phyloP scores from a whole-genome alignment of 2,113 vertebrate species.

The Machaerirhynchus nigripectus region DNA sequence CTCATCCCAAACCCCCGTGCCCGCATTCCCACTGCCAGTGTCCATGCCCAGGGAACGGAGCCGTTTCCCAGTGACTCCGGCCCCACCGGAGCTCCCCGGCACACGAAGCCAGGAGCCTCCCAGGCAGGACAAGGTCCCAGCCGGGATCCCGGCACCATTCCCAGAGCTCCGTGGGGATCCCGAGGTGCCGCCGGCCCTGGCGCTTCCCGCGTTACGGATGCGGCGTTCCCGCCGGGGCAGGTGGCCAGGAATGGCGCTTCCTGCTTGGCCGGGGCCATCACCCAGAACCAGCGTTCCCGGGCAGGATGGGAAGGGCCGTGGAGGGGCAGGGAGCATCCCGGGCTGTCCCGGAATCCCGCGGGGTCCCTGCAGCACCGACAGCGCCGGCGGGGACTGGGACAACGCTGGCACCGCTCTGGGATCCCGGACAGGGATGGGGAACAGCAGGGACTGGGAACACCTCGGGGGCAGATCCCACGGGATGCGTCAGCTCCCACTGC shows the following conservation, averaged over 20 bases:
- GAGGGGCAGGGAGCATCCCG: not conserved
- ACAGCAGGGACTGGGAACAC: not conserved
- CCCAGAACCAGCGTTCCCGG: not conserved
- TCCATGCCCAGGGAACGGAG: not conserved
- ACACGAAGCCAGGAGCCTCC: not conserved
- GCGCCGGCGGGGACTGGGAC: rapidly evolving
- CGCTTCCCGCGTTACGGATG: rapidly evolving
- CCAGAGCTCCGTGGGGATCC: not conserved
- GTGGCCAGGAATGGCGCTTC: not conserved
- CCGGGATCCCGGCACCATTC: not conserved
- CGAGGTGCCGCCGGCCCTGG: rapidly evolving
- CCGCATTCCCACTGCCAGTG: not conserved
- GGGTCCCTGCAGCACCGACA: not conserved
- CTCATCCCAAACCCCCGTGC: not conserved
- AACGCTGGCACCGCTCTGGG: rapidly evolving
- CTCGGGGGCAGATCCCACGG: not conserved
- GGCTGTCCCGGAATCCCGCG: not conserved
- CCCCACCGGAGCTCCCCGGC: not conserved
- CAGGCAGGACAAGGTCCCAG: not conserved
- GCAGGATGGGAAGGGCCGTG: not conserved
- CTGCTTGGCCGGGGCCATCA: not conserved
- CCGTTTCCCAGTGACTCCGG: rapidly evolving
- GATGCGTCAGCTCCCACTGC: not conserved
- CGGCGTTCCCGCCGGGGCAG: not conserved
- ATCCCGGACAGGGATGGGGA: not conserved